A percentile compares a stretch with the other conserved stretches of the same genome.
Evolutionary conservation across 2,888 invertebrate species (phyloP).

Genomic region (Lithophane semibrunnea): DNA sequence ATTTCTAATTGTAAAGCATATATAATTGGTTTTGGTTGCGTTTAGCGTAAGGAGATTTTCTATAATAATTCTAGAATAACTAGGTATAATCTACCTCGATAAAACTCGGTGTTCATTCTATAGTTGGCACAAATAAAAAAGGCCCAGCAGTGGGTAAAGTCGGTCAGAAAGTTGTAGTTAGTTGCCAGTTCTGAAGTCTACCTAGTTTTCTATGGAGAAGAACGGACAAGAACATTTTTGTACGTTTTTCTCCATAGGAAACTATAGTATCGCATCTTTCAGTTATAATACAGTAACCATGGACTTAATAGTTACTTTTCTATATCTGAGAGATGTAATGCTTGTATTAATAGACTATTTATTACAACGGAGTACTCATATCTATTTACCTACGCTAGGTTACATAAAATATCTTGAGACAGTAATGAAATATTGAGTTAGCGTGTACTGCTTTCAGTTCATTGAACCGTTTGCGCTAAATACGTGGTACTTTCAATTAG

Average conservation of each 20-base stretch:
- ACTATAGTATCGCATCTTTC: not conserved
- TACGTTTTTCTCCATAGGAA: too few relatives aligned
- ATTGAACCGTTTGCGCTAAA: slow-evolving; percentile 49
- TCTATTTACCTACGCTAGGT: slow-evolving; percentile 21
- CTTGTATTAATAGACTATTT: not conserved
- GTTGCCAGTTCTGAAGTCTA: too few relatives aligned
- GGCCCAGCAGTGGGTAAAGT: too few relatives aligned
- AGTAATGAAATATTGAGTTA: slow-evolving; percentile 40
- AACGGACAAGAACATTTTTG: too few relatives aligned
- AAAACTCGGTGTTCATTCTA: not conserved
- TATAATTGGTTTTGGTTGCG: too few relatives aligned
- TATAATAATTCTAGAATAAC: too few relatives aligned
- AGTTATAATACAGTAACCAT: too few relatives aligned
- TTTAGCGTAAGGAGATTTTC: too few relatives aligned
- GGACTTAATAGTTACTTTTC: not conserved
- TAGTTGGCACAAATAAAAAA: not conserved
- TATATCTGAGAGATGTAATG: not conserved
- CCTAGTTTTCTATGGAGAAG: too few relatives aligned
- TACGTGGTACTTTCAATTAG: slow-evolving; percentile 36
- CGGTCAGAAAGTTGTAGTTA: too few relatives aligned
- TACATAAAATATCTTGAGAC: slow-evolving; percentile 23
- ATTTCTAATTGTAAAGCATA: too few relatives aligned
- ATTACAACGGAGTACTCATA: slow-evolving; percentile 32
- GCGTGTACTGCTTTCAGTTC: slow-evolving; percentile 42
- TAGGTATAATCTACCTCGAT: not conserved